phyloP scores from a whole-genome alignment of 2,113 vertebrate genomes.

The Andinoacara biseriatus region DNA sequence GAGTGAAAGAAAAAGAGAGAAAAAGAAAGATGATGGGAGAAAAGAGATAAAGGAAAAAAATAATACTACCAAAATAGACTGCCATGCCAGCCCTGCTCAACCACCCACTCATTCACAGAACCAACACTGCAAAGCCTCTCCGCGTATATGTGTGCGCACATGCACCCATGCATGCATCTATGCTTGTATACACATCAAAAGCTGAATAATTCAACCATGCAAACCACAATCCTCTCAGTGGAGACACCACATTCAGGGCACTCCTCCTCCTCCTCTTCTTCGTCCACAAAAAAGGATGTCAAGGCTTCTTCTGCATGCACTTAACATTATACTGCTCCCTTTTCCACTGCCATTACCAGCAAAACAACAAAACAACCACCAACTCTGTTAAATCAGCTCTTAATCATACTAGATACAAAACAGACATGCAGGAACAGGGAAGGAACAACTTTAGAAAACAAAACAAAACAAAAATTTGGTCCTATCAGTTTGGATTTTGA shows the following conservation, averaged over 20 bases:
- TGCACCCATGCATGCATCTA: constrained; percentile 39
- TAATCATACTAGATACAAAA: constrained; percentile 66
- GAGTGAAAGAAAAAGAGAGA: constrained; percentile 3
- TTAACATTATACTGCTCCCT: constrained; percentile 58
- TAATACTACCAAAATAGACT: constrained; percentile 42
- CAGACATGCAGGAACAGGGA: constrained; percentile 39
- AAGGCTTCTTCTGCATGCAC: constrained; percentile 58
- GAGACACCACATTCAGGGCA: constrained; percentile 60
- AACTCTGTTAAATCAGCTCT: constrained; percentile 59
- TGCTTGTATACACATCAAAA: constrained; percentile 62
- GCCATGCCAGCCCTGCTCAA: constrained; percentile 50
- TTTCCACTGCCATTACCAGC: constrained; percentile 59
- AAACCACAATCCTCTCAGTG: constrained; percentile 66
- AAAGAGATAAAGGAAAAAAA: constrained; percentile 30
- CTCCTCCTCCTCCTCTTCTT: constrained; percentile 54
- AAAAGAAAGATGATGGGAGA: constrained; percentile 1
- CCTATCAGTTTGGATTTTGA: constrained; percentile 38
- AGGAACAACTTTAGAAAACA: constrained; percentile 2
- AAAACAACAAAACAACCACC: constrained; percentile 75
- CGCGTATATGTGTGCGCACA: not conserved
- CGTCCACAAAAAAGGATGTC: constrained; percentile 70
- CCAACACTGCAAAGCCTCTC: constrained; percentile 40
- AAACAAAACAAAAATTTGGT: not conserved
- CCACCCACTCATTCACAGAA: constrained; percentile 63
- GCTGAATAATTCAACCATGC: constrained; percentile 66